Evolutionary conservation across 2,797 vertebrate genomes (phyloP), one percentile per base, ranked within the genome.

Genomic region (Pampus argenteus): DNA sequence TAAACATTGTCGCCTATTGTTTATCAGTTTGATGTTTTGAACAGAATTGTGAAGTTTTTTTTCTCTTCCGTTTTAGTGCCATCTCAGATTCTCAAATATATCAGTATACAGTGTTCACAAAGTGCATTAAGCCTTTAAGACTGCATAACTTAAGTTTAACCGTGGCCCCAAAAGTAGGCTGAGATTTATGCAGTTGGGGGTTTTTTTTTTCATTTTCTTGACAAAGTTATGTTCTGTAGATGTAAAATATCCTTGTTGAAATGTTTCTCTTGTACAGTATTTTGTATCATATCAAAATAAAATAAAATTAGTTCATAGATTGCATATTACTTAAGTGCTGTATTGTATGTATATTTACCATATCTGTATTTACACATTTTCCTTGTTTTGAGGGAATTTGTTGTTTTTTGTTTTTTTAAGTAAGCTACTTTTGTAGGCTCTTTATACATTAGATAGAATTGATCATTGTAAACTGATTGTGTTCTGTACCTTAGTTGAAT

Each of bases 211-310:
- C 67, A 25, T 73, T 77, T 42, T 86, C 29, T 54, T 78, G 62
- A 60, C 76, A 47, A 75, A 87, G 87, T 88, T 89, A 87, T 85
- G 85, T 81, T 79, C 82, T 71, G 31, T 36, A 55, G 58, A 74
- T 81, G 74, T 84, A 63, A 75, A 31, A 34, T 29, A 55, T 66
- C 58, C 58, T 5, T 74, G 64, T 80, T 57, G 58, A 54, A 55
- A 54, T 64, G 77, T 77, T 76, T 78, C 70, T 77, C 45, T 47
- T 90, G 88, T 89, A 79, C 77, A 66, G 67, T 86, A 75, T 74
- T 82, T 89, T 86, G 90, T 79, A n/a, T 57, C 57, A 87, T 78
- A 81, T 73, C 71, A 82, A 83, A 88, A 91, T 80, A 87, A 89
- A 88, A 88, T 80, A 44, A 44, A 71, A 89, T 90, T 86, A 89